Evolutionary conservation across 2,888 invertebrate species (phyloP), one percentile per base, ranked within the genome.

Genomic region (Eueremaeus valkanovi): DNA sequence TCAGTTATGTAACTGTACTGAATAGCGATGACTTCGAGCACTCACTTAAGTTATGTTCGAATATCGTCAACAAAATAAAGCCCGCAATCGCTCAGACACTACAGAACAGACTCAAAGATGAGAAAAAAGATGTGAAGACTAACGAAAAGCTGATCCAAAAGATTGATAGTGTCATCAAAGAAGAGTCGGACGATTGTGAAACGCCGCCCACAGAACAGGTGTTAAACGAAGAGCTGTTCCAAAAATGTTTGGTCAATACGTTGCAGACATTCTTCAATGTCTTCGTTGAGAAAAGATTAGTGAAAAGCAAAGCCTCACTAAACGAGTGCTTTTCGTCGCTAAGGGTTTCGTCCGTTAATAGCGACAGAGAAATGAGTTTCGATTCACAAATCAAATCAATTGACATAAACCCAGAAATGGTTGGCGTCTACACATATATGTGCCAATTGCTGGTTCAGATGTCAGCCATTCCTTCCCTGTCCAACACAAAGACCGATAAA

Each of bases 1-100:
- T 72, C 18, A 21, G 11, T 27, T n/a, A 72, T 33, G 42, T 31
- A 13, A n/a, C 51, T 16, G 36, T 58, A 13, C 45, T 75, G 6
- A 18, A 61, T 31, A 27, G 72, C 55, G 31, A 27, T 5, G 75
- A 75, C 70, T 55, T 75, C 21, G 72, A 72, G 18, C 24, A 49
- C 6, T 72, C 75, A 24, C 27, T 75, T 27, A 72, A 75, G 36
- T 61, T 75, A 21, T 75, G 75, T 55, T 45, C 72, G 13, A 72
- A 70, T 42, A 45, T 75, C 16, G 13, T 40, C 72, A 40, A 70
- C 13, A 75, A 75, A 45, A 40, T 75, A 1, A 75, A 75, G 55
- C 75, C 75, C 2, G 36, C 75, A 24, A 75, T 75, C 21, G 58
- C 72, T 70, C 75, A 72, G 58, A 72, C 75, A n/a, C 36, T 75